A percentile compares a stretch with the other conserved stretches of the same genome.
Evolutionary conservation across 2,113 vertebrate genomes (phyloP).

Genomic region (Chaetorhynchus papuensis): DNA sequence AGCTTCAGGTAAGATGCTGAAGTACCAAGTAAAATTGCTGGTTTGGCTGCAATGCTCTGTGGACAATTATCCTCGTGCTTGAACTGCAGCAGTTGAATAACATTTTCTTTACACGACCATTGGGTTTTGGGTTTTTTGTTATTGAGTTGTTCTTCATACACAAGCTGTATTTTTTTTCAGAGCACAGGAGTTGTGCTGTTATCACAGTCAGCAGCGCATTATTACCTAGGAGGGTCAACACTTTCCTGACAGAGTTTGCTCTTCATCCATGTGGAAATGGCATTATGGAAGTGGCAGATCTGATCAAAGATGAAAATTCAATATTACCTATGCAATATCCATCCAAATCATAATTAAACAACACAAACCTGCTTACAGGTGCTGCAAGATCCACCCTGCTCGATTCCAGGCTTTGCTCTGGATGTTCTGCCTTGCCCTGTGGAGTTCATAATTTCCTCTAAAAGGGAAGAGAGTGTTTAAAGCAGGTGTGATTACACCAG

Average conservation of each 20-base stretch:
- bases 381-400: neutral
- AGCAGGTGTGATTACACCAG: neutral
- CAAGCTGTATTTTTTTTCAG: neutral
- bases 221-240: slow-evolving; percentile 21
- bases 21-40: neutral
- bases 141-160: neutral
- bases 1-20: neutral
- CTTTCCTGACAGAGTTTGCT: slow-evolving; percentile 10
- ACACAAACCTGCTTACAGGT: slow-evolving; percentile 3
- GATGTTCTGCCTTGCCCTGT: neutral
- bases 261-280: slow-evolving; percentile 18
- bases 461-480: neutral
- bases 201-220: neutral
- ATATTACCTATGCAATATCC: neutral
- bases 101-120: neutral
- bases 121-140: neutral
- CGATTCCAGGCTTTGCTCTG: neutral
- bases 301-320: slow-evolving; percentile 13
- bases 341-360: slow-evolving; percentile 35
- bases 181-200: neutral
- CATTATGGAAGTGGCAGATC: slow-evolving; percentile 1
- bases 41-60: neutral
- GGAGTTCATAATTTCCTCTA: neutral
- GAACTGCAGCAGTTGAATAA: neutral
- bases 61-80: neutral